Percentiles rank a stretch among this genome's conserved stretches.
Conservation (phyloP, 2,797 vertebrate species). For the Catharus ustulatus region DNA sequence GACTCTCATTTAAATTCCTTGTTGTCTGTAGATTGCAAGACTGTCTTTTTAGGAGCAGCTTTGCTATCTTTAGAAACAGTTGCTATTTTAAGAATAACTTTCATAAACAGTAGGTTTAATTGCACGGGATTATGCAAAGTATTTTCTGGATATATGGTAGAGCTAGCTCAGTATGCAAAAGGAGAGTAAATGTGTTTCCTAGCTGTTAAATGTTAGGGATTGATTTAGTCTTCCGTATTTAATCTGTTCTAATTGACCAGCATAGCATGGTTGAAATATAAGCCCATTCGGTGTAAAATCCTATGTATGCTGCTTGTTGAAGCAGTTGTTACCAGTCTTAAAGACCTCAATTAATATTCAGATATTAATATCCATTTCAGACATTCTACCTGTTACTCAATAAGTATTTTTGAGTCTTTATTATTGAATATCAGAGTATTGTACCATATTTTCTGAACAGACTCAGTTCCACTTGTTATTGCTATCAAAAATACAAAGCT, state of each 20-base stretch:
- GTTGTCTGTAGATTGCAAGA: not conserved
- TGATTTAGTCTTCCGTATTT: not conserved
- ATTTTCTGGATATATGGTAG: not conserved
- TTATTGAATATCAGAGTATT: not conserved
- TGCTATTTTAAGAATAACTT: conserved; percentile 7
- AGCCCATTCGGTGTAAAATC: not conserved
- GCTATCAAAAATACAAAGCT: not conserved
- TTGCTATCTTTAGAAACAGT: conserved; percentile 12
- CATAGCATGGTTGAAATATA: not conserved
- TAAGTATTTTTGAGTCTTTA: not conserved
- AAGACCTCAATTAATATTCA: not conserved
- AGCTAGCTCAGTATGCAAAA: not conserved
- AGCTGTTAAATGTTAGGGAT: not conserved
- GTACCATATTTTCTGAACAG: not conserved
- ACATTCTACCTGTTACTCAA: not conserved
- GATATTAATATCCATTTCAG: not conserved
- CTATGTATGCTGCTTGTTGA: not conserved
- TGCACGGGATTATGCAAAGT: conserved; percentile 6
- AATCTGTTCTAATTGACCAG: not conserved
- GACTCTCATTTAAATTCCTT: not conserved
- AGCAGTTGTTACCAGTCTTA: not conserved
- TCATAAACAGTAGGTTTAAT: conserved; percentile 9
- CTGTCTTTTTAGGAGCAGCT: not conserved
- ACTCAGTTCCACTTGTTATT: not conserved
- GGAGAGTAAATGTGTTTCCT: not conserved